Evolutionary conservation across 1,140 invertebrate species (phyloP).

Genomic region (Brachionus sp.): DNA sequence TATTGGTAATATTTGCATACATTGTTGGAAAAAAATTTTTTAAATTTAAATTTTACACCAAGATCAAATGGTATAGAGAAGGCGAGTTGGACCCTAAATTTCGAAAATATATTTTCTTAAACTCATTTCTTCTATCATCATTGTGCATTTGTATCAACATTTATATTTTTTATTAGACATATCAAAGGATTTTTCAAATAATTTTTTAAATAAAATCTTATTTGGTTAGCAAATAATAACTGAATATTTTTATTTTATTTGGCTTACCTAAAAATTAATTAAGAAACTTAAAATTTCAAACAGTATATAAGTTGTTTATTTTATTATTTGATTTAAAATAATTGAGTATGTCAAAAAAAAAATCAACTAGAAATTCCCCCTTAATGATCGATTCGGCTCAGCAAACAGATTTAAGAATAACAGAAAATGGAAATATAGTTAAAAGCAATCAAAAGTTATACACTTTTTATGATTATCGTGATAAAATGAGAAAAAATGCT

Average conservation of each 20-base stretch:
- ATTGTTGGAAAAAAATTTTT: neutral
- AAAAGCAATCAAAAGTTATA: neutral
- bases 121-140: neutral
- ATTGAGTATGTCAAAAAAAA: neutral
- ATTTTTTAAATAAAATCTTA: neutral
- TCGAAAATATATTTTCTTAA: neutral
- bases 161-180: neutral
- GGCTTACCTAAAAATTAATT: neutral
- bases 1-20: neutral
- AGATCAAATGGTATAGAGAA: conserved; percentile 22
- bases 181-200: neutral
- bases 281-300: neutral
- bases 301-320: neutral
- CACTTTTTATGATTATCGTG: conserved; percentile 33
- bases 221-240: neutral
- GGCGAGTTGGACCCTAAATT: neutral
- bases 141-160: neutral
- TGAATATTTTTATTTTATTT: neutral
- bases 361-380: neutral
- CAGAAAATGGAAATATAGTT: neutral
- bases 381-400: neutral
- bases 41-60: neutral
- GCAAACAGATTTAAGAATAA: neutral
- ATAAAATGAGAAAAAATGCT: neutral
- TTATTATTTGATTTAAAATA: neutral